These are phyloP conservation scores for Paedocypris micromegethes DNA, from an alignment of 2,797 vertebrate species.

Conservation along the genomic window DNA sequence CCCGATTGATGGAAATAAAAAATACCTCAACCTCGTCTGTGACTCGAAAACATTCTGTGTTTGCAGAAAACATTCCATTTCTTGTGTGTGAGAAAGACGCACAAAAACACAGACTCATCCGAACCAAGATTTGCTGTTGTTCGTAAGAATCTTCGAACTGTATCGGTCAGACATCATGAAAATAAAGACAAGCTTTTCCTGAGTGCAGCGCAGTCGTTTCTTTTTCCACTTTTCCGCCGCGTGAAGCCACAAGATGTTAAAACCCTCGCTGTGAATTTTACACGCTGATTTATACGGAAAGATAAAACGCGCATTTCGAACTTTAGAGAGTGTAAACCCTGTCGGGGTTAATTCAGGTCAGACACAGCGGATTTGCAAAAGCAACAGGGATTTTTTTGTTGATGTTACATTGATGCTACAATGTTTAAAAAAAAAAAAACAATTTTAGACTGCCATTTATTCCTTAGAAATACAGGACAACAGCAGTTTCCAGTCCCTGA, in stretches of 20 bases:
- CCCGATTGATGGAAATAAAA: conserved; percentile 13
- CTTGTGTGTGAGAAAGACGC: conserved; percentile 64
- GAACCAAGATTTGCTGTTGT: conserved; percentile 60
- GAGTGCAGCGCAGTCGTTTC: conserved; percentile 39
- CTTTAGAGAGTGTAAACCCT: no score
- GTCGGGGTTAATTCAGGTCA: no score
- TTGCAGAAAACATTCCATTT: conserved; percentile 57
- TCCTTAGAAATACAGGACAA: no score
- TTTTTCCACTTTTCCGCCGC: neutral
- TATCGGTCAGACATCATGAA: conserved; percentile 62
- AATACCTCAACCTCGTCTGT: conserved; percentile 20
- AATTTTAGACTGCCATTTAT: no score
- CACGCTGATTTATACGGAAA: no score
- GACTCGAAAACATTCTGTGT: conserved; percentile 31
- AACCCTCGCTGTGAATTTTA: no score
- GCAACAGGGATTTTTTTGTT: no score
- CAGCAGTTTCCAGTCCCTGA: no score
- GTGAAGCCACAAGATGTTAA: neutral
- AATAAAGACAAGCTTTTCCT: conserved; percentile 66
- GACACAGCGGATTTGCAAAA: no score
- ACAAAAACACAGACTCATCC: conserved; percentile 46
- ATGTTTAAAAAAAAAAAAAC: no score
- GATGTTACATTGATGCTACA: no score
- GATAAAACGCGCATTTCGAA: no score
- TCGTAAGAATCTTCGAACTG: conserved; percentile 68